Base-by-base conservation (phyloP, 2,888 invertebrate genomes). In the Ophion ellenae region DNA sequence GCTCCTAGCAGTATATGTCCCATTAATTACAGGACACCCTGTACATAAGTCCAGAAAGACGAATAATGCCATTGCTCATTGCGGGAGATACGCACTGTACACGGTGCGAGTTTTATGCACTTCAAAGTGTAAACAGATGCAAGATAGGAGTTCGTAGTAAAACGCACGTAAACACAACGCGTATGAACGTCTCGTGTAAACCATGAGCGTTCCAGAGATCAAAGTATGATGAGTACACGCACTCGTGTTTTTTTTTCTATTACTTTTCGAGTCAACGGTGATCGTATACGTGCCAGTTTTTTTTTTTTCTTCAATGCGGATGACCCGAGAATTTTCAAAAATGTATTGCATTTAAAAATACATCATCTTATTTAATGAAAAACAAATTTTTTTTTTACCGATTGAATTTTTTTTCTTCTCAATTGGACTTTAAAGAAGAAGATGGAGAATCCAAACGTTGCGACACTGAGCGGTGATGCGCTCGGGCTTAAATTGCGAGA, bases 81-180 rank as follows among this genome's bases (percentile, higher is more conserved):
- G 45, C 24, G 47, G 20, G 69, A 74, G 63, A 24, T 45, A 63
- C 24, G 40, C 28, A 74, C n/a, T 28, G 32, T 36, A 45, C 28
- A 66, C 53, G 32, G 47, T 61, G 73, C 57, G 6, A 67, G 69
- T 47, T 45, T 83, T 59, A 66, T 40, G 47, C 70, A 73, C 80
- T 77, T 14, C 57, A 71, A 59, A 59, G 74, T 64, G 78, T 81
- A 78, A 85, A 81, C 85, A 85, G 78, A 78, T 85, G 78, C 45
- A 74, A 75, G 78, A 79, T 79, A 82, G 40, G 74, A 78, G 57
- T 85, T 85, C 85, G 81, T 71, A 82, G 75, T 82, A 82, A 79
- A 82, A 82, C 70, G 53, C 66, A 47, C 70, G 70, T 47, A 20
- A 69, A 61, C 73, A 71, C 36, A 10, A 70, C 53, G 45, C 78